Conservation (phyloP, 1,140 invertebrate species). For the Muscidifurax raptorellus region DNA sequence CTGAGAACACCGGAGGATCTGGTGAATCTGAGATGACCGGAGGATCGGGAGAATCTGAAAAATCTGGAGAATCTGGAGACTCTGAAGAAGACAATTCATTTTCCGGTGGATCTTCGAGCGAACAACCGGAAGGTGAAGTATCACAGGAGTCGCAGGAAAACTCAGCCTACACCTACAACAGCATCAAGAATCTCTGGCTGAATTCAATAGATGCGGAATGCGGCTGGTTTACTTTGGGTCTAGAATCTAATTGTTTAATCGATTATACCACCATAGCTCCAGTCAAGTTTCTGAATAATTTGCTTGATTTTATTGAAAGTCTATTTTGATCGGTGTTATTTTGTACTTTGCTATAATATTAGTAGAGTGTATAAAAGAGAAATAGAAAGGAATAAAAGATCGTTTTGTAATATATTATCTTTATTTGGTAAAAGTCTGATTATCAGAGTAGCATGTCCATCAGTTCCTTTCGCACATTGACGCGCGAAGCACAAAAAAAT, state of each 20-base stretch:
- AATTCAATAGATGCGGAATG: neutral
- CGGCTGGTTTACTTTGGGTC: neutral
- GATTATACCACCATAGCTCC: neutral
- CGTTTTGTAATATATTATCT: too few relatives aligned
- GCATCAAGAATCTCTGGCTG: neutral
- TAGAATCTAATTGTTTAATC: neutral
- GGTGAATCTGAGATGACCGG: too few relatives aligned
- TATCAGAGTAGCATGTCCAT: too few relatives aligned
- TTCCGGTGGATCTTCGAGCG: slow-evolving; percentile 16
- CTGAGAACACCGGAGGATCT: slow-evolving; percentile 26
- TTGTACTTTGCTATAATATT: too few relatives aligned
- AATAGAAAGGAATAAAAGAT: neutral
- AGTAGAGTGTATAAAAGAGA: neutral
- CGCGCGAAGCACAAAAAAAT: neutral
- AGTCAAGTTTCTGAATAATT: neutral
- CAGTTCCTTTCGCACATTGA: neutral
- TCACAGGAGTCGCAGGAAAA: neutral
- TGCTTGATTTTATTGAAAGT: neutral
- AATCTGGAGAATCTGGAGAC: neutral
- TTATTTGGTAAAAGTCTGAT: too few relatives aligned
- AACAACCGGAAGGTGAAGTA: slow-evolving; percentile 36
- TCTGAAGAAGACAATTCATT: slow-evolving; percentile 2
- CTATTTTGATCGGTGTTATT: neutral
- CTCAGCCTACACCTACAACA: neutral
- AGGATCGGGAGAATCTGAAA: too few relatives aligned